Evolutionary conservation across 2,113 vertebrate genomes (phyloP).

Genomic region (Noturus placidus): DNA sequence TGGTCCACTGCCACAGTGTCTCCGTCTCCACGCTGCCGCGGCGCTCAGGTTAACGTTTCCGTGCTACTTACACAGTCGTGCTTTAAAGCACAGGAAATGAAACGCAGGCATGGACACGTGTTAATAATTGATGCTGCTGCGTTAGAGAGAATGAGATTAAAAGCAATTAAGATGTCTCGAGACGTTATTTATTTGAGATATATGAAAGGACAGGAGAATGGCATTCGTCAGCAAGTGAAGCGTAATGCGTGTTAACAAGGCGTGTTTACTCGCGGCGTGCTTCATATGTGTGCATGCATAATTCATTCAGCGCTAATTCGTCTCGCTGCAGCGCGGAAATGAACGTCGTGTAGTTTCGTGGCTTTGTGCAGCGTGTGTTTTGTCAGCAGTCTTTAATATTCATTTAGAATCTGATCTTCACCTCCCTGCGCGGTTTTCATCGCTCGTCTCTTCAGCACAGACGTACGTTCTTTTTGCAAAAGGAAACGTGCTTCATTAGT

Average conservation of each 20-base stretch:
- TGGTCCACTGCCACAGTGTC: not conserved
- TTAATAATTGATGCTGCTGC: conserved; percentile 74
- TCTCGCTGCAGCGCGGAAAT: conserved; percentile 57
- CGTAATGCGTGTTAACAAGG: conserved; percentile 62
- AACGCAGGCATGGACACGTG: conserved; percentile 66
- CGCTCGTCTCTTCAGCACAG: not conserved
- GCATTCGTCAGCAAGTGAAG: conserved; percentile 60
- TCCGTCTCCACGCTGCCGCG: not conserved
- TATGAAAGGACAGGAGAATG: conserved; percentile 60
- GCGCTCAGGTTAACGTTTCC: not conserved
- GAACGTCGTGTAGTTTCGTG: conserved; percentile 48
- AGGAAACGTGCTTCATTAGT: not conserved
- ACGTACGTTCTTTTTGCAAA: not conserved
- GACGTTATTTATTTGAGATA: conserved; percentile 61
- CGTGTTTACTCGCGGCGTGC: conserved; percentile 65
- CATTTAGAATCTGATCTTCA: not conserved
- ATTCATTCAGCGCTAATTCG: conserved; percentile 63
- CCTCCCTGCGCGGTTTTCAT: conserved; percentile 1
- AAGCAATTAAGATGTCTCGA: conserved; percentile 74
- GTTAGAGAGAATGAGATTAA: conserved; percentile 65
- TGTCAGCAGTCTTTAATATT: conserved; percentile 14
- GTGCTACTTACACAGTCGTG: not conserved
- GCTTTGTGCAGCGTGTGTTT: conserved; percentile 50
- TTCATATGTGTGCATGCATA: conserved; percentile 60
- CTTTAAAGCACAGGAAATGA: not conserved